These are phyloP conservation scores for Sarcophaga bullata DNA, from an alignment of 1,140 invertebrate genomes.

Conservation along the genomic window DNA sequence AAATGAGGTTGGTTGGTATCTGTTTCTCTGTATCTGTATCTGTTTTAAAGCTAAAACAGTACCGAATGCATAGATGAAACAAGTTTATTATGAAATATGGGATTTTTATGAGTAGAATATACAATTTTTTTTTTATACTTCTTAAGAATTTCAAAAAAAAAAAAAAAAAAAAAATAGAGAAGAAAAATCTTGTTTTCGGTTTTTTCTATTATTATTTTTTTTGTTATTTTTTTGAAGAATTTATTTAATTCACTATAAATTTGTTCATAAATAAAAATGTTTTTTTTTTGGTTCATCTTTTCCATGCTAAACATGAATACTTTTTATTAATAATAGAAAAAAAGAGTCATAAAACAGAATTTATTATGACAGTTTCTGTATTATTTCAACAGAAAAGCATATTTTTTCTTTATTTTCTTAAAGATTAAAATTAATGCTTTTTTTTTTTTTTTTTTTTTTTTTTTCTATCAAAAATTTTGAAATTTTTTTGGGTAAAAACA, in stretches of 20 bases:
- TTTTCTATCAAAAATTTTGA: no score
- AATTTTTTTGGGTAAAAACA: no score
- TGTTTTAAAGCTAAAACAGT: neutral
- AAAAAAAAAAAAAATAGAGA: no score
- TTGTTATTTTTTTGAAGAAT: neutral
- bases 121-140: neutral
- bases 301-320: neutral
- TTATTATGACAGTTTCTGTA: conserved; percentile 17
- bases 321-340: conserved; percentile 7
- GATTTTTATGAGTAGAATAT: conserved; percentile 12
- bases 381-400: neutral
- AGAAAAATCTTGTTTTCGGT: conserved; percentile 12
- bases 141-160: no score
- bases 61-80: neutral
- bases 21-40: neutral
- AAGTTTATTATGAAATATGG: conserved; percentile 25
- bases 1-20: conserved; percentile 23
- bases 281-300: neutral
- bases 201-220: neutral
- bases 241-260: conserved; percentile 25
- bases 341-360: conserved; percentile 16
- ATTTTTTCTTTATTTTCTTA: no score
- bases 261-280: conserved; percentile 1
- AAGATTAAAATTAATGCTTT: no score
- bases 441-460: no score